Evolutionary conservation across 1,140 invertebrate species (phyloP), one percentile per base, ranked within the genome.

Genomic region (Drosophila tsacasi): DNA sequence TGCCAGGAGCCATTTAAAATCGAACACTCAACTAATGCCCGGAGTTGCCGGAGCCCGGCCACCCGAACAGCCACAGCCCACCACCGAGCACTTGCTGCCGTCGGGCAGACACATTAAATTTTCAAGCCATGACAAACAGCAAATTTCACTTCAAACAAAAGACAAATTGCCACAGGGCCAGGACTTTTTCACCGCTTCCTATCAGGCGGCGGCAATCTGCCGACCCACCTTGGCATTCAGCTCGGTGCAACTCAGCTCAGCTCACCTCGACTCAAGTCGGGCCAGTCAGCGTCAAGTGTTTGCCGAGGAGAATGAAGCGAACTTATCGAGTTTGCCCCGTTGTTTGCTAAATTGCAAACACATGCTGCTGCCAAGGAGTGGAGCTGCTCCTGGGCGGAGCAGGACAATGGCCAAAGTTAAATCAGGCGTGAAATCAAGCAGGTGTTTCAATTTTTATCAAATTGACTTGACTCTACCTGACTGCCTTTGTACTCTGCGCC

Each of bases 141-240:
- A 84, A 89, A 89, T 89, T 89, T 87, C 75, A 89, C 85, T 85
- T 89, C 85, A 90, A 89, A 90, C 85, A 90, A 90, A 89, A 90
- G 84, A 89, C 85, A 89, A 89, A 89, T 89, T 89, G 85, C 85
- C 64, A 57, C 69, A 63, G 75, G 84, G 74, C 52, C 60, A 73
- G 73, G 63, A 40, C 64, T 81, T 71, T 89, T 87, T 71, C 40
- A 61, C 64, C 52, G 40, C 73, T 54, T 59, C 62, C 73, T 81
- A 89, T 89, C 84, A 52, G 67, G 52, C 74, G 74, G 64, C 73
- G 63, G 77, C 81, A 84, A 89, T 89, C 84, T 84, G 65, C 74
- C 66, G 58, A 79, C 49, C 57, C 54, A 81, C 65, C 60, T 50
- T 42, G 66, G 27, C 71, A 44, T 42, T 76, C 49, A 60, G 25